A percentile compares a stretch with the other conserved stretches of the same genome.
Conservation (phyloP, 2,888 invertebrate species). For the Pocota personata region DNA sequence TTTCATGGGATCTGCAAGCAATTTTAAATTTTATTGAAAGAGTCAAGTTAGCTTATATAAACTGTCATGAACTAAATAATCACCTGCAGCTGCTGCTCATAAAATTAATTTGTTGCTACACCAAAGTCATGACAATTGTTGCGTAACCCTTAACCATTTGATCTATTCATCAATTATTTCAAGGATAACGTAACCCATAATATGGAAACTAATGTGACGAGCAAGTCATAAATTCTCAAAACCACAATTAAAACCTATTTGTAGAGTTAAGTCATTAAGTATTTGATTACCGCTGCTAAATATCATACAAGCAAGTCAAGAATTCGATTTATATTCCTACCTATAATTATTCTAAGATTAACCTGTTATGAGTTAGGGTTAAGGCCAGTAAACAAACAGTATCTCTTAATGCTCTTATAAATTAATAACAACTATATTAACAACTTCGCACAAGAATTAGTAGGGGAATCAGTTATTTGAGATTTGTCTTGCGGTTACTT, state of each 20-base stretch:
- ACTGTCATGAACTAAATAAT: neutral
- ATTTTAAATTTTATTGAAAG: neutral
- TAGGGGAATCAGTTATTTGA: neutral
- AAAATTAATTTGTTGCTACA: neutral
- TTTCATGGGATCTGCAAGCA: conserved; percentile 44
- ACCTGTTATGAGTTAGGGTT: conserved; percentile 53
- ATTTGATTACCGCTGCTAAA: conserved; percentile 33
- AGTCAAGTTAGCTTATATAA: neutral
- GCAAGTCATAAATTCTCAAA: neutral
- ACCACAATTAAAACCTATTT: neutral
- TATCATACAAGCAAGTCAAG: conserved; percentile 21
- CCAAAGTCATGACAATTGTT: neutral
- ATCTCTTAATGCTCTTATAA: neutral
- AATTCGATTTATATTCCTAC: conserved; percentile 4
- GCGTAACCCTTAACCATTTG: conserved; percentile 13
- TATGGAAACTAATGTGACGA: neutral
- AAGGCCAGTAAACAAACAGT: conserved; percentile 44
- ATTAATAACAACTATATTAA: neutral
- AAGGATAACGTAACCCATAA: conserved; percentile 12
- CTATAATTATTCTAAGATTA: conserved; percentile 47
- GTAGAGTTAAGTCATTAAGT: neutral
- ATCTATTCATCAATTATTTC: conserved; percentile 20
- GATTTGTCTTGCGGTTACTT: neutral
- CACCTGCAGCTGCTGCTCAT: neutral
- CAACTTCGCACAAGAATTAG: neutral